Evolutionary conservation across 2,888 invertebrate species (phyloP).

Genomic region (Stegophylla sp.): DNA sequence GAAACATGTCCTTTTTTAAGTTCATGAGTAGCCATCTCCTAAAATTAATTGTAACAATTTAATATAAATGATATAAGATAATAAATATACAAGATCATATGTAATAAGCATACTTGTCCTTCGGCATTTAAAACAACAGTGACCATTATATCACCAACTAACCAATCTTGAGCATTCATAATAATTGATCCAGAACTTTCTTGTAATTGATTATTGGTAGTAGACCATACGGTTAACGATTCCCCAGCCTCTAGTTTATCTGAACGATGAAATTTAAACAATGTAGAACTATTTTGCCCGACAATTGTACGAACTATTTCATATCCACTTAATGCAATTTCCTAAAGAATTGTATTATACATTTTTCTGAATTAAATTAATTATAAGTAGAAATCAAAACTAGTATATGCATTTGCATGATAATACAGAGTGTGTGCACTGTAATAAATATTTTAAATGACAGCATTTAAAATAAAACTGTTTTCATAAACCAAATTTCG

Average conservation of each 20-base stretch:
- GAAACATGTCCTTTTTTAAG: slow-evolving; percentile 71
- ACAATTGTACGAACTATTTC: slow-evolving; percentile 83
- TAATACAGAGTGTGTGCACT: too few species aligned
- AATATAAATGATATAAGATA: slow-evolving; percentile 31
- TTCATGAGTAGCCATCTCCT: slow-evolving; percentile 76
- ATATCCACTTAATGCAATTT: slow-evolving; percentile 79
- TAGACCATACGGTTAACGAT: slow-evolving; percentile 86
- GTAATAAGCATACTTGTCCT: slow-evolving; percentile 72
- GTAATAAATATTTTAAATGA: too few species aligned
- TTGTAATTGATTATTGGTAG: slow-evolving; percentile 80
- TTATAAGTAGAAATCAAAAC: too few species aligned
- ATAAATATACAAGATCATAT: background rate
- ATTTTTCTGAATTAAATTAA: background rate
- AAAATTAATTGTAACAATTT: slow-evolving; percentile 61
- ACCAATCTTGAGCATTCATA: slow-evolving; percentile 95
- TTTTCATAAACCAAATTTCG: too few species aligned
- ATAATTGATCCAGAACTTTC: slow-evolving; percentile 82
- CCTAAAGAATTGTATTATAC: slow-evolving; percentile 66
- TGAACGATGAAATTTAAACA: slow-evolving; percentile 91
- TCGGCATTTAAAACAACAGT: slow-evolving; percentile 80
- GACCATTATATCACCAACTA: slow-evolving; percentile 81
- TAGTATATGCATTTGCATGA: too few species aligned
- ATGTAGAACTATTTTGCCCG: slow-evolving; percentile 72
- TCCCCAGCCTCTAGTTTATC: slow-evolving; percentile 81
- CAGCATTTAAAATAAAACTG: too few species aligned